Base-by-base conservation (phyloP, 1,140 invertebrate species). In the Drosophila carrolli region DNA sequence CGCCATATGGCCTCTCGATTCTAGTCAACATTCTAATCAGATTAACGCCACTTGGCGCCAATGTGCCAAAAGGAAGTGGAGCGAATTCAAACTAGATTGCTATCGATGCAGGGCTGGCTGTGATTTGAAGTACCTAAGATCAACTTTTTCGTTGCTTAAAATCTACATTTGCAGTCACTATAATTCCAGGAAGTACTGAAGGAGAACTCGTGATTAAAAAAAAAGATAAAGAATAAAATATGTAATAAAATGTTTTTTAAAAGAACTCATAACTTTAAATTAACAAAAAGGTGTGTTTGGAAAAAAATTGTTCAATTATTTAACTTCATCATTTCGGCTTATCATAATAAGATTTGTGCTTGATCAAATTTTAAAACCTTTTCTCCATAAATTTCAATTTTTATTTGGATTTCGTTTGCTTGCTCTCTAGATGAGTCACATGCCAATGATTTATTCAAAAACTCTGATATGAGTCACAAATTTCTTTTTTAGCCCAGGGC, bases 11-110 rank as follows among this genome's bases (percentile, higher is more conserved):
- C 60, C 48, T 53, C 51, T 29, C 50, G 44, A 44, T 62, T 54
- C 57, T 43, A 43, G 56, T 51, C 59, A 59, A 77, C 81, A 81
- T 84, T 84, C 81, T 84, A 85, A 84, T 84, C 81, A 84, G 81
- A 84, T 84, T 84, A 85, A 81, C 81, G 82, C 82, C 81, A 84
- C 78, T 81, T 81, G 81, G 81, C 81, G 81, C 81, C 81, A 81
- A 82, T 82, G 68, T 58, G 71, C 35, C 56, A 75, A 75, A 48
- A 63, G 70, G 68, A 73, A 73, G 72, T 75, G 58, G 35, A 75
- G 19, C 63, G 63, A 16, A 55, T 54, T 66, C 38, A 44, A 40
- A 48, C 7, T 19, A 40, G 62, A 40, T 65, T 4, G 5, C 10
- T 23, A 71, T 71, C 37, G 10, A 0, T 44, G 19, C 63, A 71